Base-by-base conservation (phyloP, 2,888 invertebrate genomes). In the Sturmia bella region DNA sequence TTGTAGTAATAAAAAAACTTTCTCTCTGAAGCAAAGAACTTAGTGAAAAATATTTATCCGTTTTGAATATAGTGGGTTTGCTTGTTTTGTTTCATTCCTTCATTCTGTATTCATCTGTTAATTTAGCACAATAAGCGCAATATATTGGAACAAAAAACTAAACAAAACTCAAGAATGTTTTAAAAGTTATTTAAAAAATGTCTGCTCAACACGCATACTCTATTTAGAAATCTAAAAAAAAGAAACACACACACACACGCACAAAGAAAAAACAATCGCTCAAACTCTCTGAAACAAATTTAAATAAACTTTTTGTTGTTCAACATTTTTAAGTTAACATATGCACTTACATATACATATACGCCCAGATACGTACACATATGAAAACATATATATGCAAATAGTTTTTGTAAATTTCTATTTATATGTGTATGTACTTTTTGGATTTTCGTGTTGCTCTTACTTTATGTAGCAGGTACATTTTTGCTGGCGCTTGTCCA, bases 401-500 rank as follows among this genome's bases (percentile, higher is more conserved):
- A 32, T 32, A 6, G 5, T 7, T 32, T 32, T 32, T 32, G 32
- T 7, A 5, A 32, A 6, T 32, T 32, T 3, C 32, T 32, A 7
- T 32, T 54, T 32, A 7, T 3, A 32, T 37, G 4, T 57, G 39
- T 39, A 7, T 19, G n/a, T 15, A 39, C 7, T 9, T 32, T 15
- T 15, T 12, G 59, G 15, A 11, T 27, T 15, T 19, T 13, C 17
- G 7, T 37, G 24, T 15, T 21, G 2, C 7, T 27, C 3, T 41
- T 32, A 43, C 11, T 19, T 50, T 13, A 43, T 69, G 56, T 57
- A 45, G 37, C 54, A 43, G 45, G 54, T 59, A 59, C 59, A 68
- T 56, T 59, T 27, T 52, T 59, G 39, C 66, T 68, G 75, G 75
- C 75, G 41, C 12, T 59, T 52, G 50, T 57, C 66, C 75, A 75